A percentile compares a stretch with the other conserved stretches of the same genome.
These are phyloP conservation scores for Hylaeus anthracinus DNA, from an alignment of 1,140 invertebrate genomes.

Conservation along the genomic window DNA sequence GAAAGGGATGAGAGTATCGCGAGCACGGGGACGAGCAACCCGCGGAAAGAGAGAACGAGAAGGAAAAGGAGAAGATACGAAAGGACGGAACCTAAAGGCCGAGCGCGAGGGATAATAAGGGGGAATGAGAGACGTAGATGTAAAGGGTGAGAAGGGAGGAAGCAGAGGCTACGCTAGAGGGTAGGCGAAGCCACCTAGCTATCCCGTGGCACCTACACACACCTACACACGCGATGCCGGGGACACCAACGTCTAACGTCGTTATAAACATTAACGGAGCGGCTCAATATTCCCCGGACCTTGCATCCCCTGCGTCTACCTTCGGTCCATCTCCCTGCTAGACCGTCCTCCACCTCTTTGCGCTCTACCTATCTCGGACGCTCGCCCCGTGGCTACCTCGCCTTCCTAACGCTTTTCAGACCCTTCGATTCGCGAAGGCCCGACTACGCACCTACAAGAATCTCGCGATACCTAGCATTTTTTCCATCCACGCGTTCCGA, in stretches of 20 bases:
- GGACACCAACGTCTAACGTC: constrained; percentile 77
- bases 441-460: background rate
- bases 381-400: constrained; percentile 50
- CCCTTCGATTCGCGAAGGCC: constrained; percentile 30
- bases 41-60: background rate
- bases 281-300: constrained; percentile 79
- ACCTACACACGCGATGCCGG: constrained; percentile 56
- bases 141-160: constrained; percentile 42
- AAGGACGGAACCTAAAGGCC: constrained; percentile 16
- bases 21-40: constrained; percentile 3
- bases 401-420: constrained; percentile 52
- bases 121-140: constrained; percentile 35
- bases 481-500: background rate
- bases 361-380: constrained; percentile 48
- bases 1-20: constrained; percentile 2
- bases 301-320: constrained; percentile 64
- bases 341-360: constrained; percentile 66
- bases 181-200: constrained; percentile 64
- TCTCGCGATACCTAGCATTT: background rate
- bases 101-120: constrained; percentile 44
- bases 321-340: constrained; percentile 73
- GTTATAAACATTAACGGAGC: constrained; percentile 81
- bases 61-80: constrained; percentile 41
- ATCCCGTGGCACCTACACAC: constrained; percentile 59
- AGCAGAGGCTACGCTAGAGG: constrained; percentile 47